These are phyloP conservation scores for Trichogramma evanescens DNA, from an alignment of 2,888 invertebrate species.

Conservation along the genomic window DNA sequence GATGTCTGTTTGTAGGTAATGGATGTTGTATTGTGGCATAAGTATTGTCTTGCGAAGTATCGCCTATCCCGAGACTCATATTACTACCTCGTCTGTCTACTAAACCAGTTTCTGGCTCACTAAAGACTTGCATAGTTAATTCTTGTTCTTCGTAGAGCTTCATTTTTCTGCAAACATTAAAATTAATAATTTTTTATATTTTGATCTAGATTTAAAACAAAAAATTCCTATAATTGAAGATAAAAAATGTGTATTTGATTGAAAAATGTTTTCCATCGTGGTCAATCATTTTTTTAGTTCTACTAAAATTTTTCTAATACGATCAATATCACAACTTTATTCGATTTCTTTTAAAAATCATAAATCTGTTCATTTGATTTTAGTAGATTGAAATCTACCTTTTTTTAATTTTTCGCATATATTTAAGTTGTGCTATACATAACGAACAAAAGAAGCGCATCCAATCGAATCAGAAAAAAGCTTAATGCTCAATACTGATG, in stretches of 20 bases:
- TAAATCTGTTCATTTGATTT: neutral
- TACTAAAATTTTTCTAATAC: too few relatives aligned
- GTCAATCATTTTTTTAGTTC: too few relatives aligned
- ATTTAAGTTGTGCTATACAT: too few relatives aligned
- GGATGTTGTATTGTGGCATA: conserved; percentile 75
- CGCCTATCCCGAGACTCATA: conserved; percentile 46
- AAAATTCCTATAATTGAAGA: neutral
- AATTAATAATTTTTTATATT: neutral
- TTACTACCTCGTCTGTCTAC: conserved; percentile 51
- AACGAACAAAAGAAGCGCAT: too few relatives aligned
- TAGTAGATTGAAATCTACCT: neutral
- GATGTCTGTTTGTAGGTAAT: conserved; percentile 43
- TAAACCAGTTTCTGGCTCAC: conserved; percentile 62
- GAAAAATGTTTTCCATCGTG: neutral
- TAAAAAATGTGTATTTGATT: neutral
- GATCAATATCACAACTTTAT: neutral
- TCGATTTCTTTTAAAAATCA: neutral
- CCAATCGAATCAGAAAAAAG: too few relatives aligned
- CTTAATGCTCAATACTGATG: too few relatives aligned
- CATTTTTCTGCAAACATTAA: conserved; percentile 56
- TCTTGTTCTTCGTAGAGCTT: conserved; percentile 88
- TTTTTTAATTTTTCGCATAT: neutral
- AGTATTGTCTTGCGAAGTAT: conserved; percentile 59
- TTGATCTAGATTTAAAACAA: neutral
- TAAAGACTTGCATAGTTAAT: conserved; percentile 87